Conservation (phyloP, 1,140 invertebrate genomes). For the Drosophila carrolli region DNA sequence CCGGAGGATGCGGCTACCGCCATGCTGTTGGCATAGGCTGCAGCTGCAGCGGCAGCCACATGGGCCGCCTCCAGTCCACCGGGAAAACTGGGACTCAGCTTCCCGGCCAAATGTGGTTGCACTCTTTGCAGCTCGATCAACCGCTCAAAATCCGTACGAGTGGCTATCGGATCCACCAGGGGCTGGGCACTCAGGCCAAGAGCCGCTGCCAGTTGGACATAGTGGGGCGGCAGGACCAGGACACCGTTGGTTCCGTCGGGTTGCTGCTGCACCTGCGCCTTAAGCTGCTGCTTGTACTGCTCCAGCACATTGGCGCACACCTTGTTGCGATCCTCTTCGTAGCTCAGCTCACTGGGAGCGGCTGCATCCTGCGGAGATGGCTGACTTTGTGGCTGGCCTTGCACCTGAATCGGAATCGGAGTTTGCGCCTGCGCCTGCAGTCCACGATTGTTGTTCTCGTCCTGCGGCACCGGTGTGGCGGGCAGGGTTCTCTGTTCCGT, state of each 20-base stretch:
- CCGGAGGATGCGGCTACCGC: slow-evolving; percentile 46
- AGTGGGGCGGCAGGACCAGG: slow-evolving; percentile 77
- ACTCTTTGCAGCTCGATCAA: slow-evolving; percentile 76
- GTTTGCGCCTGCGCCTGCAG: slow-evolving; percentile 39
- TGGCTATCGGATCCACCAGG: slow-evolving; percentile 73
- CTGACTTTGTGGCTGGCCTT: slow-evolving; percentile 21
- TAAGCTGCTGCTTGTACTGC: slow-evolving; percentile 71
- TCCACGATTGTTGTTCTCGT: slow-evolving; percentile 80
- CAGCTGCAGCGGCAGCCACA: slow-evolving; percentile 74
- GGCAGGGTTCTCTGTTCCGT: slow-evolving; percentile 48
- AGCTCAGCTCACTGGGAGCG: slow-evolving; percentile 46
- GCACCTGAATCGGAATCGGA: slow-evolving; percentile 30
- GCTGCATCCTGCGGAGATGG: slow-evolving; percentile 26
- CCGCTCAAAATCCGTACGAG: slow-evolving; percentile 79
- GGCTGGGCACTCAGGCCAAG: slow-evolving; percentile 76
- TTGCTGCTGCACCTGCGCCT: slow-evolving; percentile 41
- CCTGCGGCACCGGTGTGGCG: slow-evolving; percentile 55
- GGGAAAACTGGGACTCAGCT: slow-evolving; percentile 69
- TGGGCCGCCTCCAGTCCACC: slow-evolving; percentile 72
- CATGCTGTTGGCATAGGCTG: slow-evolving; percentile 73
- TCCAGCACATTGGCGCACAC: slow-evolving; percentile 73
- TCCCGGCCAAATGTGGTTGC: slow-evolving; percentile 69
- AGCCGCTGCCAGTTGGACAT: slow-evolving; percentile 79
- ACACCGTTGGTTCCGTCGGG: slow-evolving; percentile 54
- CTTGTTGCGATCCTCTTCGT: slow-evolving; percentile 60